A percentile compares a stretch with the other conserved stretches of the same genome.
These are phyloP conservation scores for Calonectris borealis DNA, from an alignment of 2,113 vertebrate species.

Conservation along the genomic window DNA sequence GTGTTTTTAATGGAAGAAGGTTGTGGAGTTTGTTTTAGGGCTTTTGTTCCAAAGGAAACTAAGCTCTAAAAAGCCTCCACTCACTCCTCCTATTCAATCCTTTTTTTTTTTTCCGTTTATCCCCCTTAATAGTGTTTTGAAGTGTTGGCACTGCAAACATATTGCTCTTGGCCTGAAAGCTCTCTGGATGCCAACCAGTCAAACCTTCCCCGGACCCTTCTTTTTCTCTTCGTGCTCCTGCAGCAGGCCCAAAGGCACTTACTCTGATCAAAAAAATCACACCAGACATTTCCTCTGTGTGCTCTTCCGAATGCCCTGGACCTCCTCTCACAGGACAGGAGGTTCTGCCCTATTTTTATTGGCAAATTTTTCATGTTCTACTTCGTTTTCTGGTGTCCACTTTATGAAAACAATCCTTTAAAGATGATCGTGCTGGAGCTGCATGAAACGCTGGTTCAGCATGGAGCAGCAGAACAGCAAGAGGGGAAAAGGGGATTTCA, in stretches of 20 bases:
- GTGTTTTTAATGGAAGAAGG: background rate
- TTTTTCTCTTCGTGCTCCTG: background rate
- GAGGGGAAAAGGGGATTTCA: background rate
- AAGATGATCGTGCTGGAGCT: background rate
- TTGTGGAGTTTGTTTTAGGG: conserved; percentile 7
- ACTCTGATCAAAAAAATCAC: background rate
- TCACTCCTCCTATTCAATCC: background rate
- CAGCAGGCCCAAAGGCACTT: background rate
- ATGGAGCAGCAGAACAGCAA: background rate
- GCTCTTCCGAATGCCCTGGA: background rate
- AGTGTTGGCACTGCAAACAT: background rate
- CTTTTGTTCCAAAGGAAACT: conserved; percentile 24
- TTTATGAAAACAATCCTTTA: conserved; percentile 70
- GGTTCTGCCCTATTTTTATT: conserved; percentile 53
- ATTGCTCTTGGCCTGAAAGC: background rate
- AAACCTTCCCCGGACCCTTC: background rate
- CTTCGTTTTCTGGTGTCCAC: conserved; percentile 10
- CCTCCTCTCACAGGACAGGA: background rate
- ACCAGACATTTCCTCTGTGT: background rate
- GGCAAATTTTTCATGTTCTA: conserved; percentile 35
- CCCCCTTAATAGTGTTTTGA: background rate
- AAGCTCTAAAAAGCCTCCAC: background rate
- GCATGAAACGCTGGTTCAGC: background rate
- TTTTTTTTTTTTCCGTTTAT: background rate
- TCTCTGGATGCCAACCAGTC: background rate